Conservation (phyloP, 2,888 invertebrate genomes). For the Rhagonycha fulva region DNA sequence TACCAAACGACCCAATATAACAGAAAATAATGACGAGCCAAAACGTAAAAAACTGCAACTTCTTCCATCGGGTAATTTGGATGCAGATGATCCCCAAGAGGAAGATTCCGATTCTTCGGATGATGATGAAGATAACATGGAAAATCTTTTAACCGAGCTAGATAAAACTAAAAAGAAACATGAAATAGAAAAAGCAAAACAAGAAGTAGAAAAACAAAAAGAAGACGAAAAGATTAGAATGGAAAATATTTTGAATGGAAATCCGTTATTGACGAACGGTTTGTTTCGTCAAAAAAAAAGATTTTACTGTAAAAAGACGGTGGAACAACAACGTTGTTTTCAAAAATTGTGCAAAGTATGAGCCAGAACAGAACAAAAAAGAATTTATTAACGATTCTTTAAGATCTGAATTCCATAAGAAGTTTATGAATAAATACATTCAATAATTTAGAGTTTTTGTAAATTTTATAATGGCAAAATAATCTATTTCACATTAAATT, state of each 20-base stretch:
- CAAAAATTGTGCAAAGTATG: not conserved
- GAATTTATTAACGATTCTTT: not conserved
- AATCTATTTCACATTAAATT: too few species aligned
- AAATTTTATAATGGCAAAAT: too few species aligned
- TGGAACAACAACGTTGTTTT: not conserved
- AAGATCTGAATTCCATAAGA: not conserved
- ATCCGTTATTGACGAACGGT: not conserved
- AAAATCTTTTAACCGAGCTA: not conserved
- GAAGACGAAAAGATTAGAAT: not conserved
- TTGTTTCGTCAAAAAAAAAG: not conserved
- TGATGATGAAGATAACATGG: not conserved
- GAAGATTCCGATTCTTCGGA: not conserved
- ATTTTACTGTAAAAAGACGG: too few species aligned
- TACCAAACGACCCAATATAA: not conserved
- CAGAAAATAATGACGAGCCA: too few species aligned
- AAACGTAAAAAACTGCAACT: not conserved
- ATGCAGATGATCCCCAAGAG: not conserved
- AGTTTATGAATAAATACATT: not conserved
- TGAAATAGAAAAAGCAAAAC: not conserved
- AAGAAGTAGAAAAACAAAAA: not conserved
- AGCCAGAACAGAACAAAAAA: not conserved
- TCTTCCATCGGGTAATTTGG: not conserved
- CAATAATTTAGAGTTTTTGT: not conserved
- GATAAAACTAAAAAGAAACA: not conserved
- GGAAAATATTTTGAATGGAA: not conserved